These are phyloP conservation scores for Chionodraco myersi DNA, from an alignment of 2,113 vertebrate species.

Conservation along the genomic window DNA sequence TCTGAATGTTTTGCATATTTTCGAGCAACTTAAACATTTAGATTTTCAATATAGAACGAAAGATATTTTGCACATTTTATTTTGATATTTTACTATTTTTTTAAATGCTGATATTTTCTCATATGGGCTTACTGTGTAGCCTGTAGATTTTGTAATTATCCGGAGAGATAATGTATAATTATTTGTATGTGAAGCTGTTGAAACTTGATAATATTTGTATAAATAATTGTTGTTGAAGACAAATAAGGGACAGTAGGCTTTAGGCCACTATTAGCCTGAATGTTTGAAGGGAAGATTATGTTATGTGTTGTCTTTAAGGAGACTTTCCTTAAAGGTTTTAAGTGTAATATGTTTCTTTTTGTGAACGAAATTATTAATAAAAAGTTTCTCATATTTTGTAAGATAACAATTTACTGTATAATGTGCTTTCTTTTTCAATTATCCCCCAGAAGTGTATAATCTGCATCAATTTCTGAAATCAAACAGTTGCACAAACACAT, in stretches of 20 bases:
- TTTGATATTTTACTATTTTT: slow-evolving; percentile 44
- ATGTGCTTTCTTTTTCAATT: slow-evolving; percentile 14
- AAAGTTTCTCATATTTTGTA: slow-evolving; percentile 61
- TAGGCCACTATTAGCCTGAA: slow-evolving; percentile 38
- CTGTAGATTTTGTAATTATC: slow-evolving; percentile 40
- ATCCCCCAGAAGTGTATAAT: background rate
- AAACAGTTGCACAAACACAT: background rate
- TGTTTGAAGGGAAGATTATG: slow-evolving; percentile 35
- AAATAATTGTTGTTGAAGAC: slow-evolving; percentile 30
- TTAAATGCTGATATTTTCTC: slow-evolving; percentile 38
- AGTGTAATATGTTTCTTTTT: slow-evolving; percentile 46
- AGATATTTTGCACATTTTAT: slow-evolving; percentile 84
- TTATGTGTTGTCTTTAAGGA: slow-evolving; percentile 43
- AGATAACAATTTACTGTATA: slow-evolving; percentile 14
- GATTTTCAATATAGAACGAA: slow-evolving; percentile 55
- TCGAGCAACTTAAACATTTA: slow-evolving; percentile 67
- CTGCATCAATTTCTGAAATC: background rate
- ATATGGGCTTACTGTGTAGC: slow-evolving; percentile 28
- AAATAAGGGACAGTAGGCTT: slow-evolving; percentile 29
- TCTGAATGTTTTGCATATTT: slow-evolving; percentile 63
- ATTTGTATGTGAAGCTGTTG: slow-evolving; percentile 26
- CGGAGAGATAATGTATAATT: slow-evolving; percentile 37
- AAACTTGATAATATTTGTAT: slow-evolving; percentile 43
- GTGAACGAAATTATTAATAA: slow-evolving; percentile 67
- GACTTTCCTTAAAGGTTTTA: slow-evolving; percentile 42